Conservation (phyloP, 2,888 invertebrate genomes). For the Aphrophora alni region DNA sequence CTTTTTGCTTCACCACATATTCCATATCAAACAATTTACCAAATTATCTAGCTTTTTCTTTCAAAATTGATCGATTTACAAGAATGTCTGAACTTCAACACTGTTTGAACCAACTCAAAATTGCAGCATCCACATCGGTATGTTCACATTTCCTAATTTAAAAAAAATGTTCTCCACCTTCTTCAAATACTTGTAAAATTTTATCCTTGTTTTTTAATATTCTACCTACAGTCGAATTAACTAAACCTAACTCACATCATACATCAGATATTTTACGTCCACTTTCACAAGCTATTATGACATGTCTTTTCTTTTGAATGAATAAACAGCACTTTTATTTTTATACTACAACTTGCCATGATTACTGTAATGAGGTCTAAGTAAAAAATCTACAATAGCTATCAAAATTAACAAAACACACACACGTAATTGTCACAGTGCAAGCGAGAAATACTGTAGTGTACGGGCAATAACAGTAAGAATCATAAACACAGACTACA, state of each 20-base stretch:
- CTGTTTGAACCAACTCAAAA: slow-evolving; percentile 9
- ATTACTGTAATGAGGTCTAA: too few species aligned
- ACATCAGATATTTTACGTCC: not conserved
- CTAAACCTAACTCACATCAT: not conserved
- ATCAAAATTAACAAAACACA: too few species aligned
- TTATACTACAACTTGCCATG: not conserved
- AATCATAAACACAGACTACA: too few species aligned
- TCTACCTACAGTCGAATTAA: not conserved
- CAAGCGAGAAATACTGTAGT: too few species aligned
- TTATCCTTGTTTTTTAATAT: slow-evolving; percentile 10
- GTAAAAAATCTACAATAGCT: too few species aligned
- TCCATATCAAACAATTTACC: not conserved
- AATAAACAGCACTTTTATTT: not conserved
- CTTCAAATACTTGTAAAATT: not conserved
- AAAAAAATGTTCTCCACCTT: not conserved
- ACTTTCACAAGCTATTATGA: not conserved
- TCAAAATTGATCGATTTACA: not conserved
- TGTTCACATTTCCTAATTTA: not conserved
- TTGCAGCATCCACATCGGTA: slow-evolving; percentile 4
- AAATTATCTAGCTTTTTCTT: not conserved
- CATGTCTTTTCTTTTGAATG: not conserved
- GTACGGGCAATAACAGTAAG: too few species aligned
- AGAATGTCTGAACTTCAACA: not conserved
- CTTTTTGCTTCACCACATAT: not conserved
- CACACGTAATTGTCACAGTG: too few species aligned